A percentile compares a stretch with the other conserved stretches of the same genome.
These are phyloP conservation scores for Brachyalestes nurse DNA, from an alignment of 2,797 vertebrate genomes.

Conservation along the genomic window DNA sequence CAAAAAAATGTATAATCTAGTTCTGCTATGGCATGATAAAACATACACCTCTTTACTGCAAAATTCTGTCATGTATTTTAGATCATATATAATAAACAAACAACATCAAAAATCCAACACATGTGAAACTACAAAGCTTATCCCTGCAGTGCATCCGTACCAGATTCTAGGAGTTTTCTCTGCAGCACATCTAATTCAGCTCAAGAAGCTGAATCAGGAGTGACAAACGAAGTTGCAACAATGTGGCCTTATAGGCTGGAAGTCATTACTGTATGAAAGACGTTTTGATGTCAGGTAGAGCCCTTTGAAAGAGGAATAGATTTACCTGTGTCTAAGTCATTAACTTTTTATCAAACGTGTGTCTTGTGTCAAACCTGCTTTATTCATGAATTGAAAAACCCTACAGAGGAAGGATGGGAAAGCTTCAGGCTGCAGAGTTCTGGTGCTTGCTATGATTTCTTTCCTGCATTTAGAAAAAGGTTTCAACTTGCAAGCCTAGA, in stretches of 20 bases:
- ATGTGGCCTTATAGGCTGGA: background rate
- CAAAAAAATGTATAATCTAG: background rate
- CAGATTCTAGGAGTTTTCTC: background rate
- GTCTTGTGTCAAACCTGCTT: background rate
- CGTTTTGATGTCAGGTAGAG: background rate
- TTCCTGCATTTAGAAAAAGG: background rate
- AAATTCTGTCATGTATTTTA: too few relatives aligned
- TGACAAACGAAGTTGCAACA: background rate
- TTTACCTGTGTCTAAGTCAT: constrained; percentile 17
- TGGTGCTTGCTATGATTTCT: background rate
- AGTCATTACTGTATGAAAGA: background rate
- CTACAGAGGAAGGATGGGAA: background rate
- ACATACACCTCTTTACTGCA: background rate
- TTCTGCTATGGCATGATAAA: background rate
- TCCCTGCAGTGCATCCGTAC: background rate
- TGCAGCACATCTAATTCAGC: background rate
- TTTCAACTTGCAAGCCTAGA: background rate
- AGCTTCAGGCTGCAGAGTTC: background rate
- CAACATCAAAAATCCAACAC: too few relatives aligned
- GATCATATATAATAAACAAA: too few relatives aligned
- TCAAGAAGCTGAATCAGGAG: background rate
- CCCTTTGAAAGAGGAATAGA: background rate
- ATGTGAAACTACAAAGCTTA: background rate
- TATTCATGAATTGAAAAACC: background rate
- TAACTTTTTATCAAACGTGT: background rate